Percentiles rank a stretch among this genome's conserved stretches.
These are phyloP conservation scores for Rhynchomys soricoides DNA, from an alignment of 2,113 vertebrate genomes.

Conservation along the genomic window DNA sequence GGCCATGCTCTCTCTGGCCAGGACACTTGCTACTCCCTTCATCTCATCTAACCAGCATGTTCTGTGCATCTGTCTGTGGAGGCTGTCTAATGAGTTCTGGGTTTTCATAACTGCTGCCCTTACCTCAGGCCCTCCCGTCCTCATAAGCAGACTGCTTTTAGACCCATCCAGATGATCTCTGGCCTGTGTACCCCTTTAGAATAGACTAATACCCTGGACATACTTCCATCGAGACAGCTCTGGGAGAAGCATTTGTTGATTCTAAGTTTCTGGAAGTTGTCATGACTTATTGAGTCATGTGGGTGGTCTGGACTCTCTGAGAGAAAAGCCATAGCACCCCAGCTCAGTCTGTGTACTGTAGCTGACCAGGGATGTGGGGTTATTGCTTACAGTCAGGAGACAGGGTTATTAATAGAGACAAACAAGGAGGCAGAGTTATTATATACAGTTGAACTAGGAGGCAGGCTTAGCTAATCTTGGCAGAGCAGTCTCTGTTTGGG, in stretches of 20 bases:
- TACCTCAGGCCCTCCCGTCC: rapidly evolving
- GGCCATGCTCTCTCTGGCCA: neutral
- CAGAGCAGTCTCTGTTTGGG: neutral
- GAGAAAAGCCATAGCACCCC: neutral
- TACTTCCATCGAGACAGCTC: neutral
- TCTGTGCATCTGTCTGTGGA: neutral
- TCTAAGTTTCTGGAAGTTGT: neutral
- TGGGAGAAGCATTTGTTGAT: constrained; percentile 3
- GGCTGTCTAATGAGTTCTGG: rapidly evolving
- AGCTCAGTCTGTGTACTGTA: neutral
- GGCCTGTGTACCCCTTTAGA: neutral
- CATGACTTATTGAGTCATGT: neutral
- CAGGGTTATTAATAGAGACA: neutral
- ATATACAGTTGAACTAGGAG: neutral
- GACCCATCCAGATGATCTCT: neutral
- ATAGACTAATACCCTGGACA: neutral
- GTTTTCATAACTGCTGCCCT: neutral
- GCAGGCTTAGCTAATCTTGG: neutral
- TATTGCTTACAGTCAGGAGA: neutral
- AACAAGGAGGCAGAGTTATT: neutral
- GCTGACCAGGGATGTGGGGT: neutral
- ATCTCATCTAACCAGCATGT: neutral
- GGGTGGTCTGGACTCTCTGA: neutral
- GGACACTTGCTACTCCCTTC: neutral
- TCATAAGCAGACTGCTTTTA: neutral